These are phyloP conservation scores for Canis aureus DNA, from an alignment of 2,113 vertebrate species.

Conservation along the genomic window DNA sequence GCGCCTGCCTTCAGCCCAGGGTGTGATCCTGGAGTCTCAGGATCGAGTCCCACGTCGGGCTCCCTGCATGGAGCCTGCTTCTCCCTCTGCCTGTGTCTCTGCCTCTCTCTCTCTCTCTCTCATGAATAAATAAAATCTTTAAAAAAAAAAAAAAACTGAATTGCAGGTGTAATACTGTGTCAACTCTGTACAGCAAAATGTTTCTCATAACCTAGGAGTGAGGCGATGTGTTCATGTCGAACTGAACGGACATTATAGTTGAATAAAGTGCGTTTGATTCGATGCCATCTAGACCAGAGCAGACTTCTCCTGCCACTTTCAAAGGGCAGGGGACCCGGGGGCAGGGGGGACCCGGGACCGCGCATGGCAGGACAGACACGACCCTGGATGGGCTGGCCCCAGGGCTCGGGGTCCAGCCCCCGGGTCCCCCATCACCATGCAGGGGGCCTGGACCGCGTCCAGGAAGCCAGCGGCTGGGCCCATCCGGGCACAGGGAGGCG, in stretches of 20 bases:
- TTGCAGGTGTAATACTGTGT: too few relatives aligned
- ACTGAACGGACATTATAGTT: neutral
- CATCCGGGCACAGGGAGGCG: constrained; percentile 65
- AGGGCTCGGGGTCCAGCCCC: neutral
- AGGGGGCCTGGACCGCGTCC: neutral
- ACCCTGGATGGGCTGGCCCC: neutral
- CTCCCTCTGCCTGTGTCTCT: too few relatives aligned
- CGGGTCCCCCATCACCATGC: neutral
- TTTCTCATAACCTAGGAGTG: neutral
- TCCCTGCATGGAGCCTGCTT: too few relatives aligned
- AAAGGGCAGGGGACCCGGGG: neutral
- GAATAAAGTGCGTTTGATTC: neutral
- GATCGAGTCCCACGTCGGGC: too few relatives aligned
- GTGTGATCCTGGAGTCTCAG: rapidly evolving
- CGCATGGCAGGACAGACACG: neutral
- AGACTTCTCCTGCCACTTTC: neutral
- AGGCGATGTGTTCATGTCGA: neutral
- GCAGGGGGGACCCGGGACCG: neutral
- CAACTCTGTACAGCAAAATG: neutral
- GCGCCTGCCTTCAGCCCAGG: too few relatives aligned
- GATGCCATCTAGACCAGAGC: neutral
- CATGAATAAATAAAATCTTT: too few relatives aligned
- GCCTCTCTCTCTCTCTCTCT: too few relatives aligned
- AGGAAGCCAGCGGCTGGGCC: constrained; percentile 71
- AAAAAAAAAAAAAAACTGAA: neutral